Evolutionary conservation across 2,888 invertebrate genomes (phyloP), one percentile per base, ranked within the genome.

Genomic region (Acrocyrtus sp.): DNA sequence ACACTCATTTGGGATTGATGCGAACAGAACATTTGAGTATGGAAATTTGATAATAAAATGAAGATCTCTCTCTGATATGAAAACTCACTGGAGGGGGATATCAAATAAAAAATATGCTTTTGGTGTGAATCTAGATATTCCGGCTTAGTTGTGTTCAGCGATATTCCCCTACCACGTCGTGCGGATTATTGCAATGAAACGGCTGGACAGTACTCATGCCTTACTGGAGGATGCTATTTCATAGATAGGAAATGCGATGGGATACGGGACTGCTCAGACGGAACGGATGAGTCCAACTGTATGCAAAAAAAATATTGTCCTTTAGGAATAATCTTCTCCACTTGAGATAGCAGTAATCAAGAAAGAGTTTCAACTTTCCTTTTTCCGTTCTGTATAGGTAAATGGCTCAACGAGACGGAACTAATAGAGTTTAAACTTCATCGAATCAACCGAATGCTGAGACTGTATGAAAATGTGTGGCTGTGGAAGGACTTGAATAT

Each of bases 381-480:
- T n/a, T n/a, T n/a, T n/a, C 34, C 12, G 34, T 8, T 70, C 72
- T 66, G 62, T 73, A 2, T 82, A 90, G 90, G 90, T 82, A 85
- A 87, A 1, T 84, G 85, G 74, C 88, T 89, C 74, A 90, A 91
- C 80, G 87, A 86, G 41, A 91, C 91, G 6, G 91, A 92, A 75
- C 84, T 94, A 77, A 82, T 87, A 0, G 86, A 90, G 81, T 95
- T 93, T 87, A 88, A 94, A 77, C 92, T 93, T 84, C 89, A 90
- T 85, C 89, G 96, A 2, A 94, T 94, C 84, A 96, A 94, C 85
- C 89, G 95, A 72, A 90, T 96, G 72, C 92, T 93, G 83, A 88
- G 96, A 0, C 93, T 95, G 83, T 97, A 96, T 85, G 95, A 96
- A 82, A 95, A 96, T 85, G 92, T 93, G 68, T 98, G 97, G 97